phyloP scores from a whole-genome alignment of 2,888 invertebrate genomes.

The Priocnemis perturbator region DNA sequence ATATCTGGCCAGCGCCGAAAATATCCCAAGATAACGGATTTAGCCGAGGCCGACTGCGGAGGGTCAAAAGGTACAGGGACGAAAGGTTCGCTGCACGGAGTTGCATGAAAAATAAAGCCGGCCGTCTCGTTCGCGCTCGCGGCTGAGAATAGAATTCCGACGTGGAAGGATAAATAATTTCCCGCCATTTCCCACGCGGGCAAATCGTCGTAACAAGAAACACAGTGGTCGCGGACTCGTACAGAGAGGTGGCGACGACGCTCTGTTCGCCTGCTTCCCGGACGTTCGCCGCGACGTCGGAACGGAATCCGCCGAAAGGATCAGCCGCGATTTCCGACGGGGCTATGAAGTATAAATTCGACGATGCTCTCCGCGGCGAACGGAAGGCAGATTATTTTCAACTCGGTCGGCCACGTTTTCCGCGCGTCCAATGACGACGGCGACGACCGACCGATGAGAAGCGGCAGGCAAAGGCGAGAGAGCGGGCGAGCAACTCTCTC shows the following conservation, averaged over 20 bases:
- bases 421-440: slow-evolving; percentile 4
- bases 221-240: no score
- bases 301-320: not conserved
- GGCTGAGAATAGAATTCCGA: slow-evolving; percentile 42
- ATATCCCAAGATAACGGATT: slow-evolving; percentile 55
- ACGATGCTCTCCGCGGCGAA: not conserved
- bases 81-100: slow-evolving; percentile 8
- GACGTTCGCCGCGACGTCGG: no score
- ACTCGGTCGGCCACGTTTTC: slow-evolving; percentile 5
- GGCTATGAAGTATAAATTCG: no score
- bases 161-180: slow-evolving; percentile 49
- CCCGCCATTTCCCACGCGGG: not conserved
- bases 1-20: slow-evolving; percentile 45
- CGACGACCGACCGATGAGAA: not conserved
- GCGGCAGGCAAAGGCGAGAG: slow-evolving; percentile 15
- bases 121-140: slow-evolving; percentile 4
- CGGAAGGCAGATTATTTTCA: slow-evolving; percentile 22
- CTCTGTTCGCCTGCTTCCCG: no score
- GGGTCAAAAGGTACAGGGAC: slow-evolving; percentile 34
- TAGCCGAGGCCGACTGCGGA: slow-evolving; percentile 26
- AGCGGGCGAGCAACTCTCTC: slow-evolving; percentile 11
- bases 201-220: slow-evolving; percentile 21
- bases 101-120: slow-evolving; percentile 32
- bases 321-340: not conserved
- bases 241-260: no score